A percentile compares a stretch with the other conserved stretches of the same genome.
Conservation (phyloP, 2,888 invertebrate species). For the Diadromus collaris region DNA sequence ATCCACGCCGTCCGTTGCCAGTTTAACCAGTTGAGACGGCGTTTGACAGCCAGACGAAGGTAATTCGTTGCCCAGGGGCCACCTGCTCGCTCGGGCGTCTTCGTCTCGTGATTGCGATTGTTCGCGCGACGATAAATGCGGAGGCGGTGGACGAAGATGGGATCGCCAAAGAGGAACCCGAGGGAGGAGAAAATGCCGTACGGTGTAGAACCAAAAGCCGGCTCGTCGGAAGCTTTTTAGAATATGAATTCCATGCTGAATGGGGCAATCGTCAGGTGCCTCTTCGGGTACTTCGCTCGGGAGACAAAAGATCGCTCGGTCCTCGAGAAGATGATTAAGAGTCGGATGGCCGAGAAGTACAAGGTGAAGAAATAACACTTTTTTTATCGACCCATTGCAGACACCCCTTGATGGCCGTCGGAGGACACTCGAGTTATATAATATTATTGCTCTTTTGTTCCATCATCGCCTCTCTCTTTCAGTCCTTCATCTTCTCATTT, state of each 20-base stretch:
- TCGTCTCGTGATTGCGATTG: conserved; percentile 16
- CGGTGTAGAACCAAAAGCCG: conserved; percentile 12
- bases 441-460: conserved; percentile 41
- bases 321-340: not conserved
- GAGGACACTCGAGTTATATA: conserved; percentile 24
- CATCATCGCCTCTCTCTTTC: conserved; percentile 32
- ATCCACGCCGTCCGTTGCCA: not conserved
- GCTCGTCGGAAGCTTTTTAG: not conserved
- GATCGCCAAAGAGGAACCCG: too few species aligned
- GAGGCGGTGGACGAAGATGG: not conserved
- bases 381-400: conserved; percentile 45
- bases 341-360: not conserved
- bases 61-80: conserved; percentile 19
- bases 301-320: not conserved
- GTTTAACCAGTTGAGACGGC: conserved; percentile 29
- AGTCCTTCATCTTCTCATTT: conserved; percentile 20
- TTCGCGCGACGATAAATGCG: conserved; percentile 18
- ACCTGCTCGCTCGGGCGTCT: not conserved
- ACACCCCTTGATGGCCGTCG: not conserved
- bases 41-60: conserved; percentile 20
- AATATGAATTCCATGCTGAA: not conserved
- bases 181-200: not conserved
- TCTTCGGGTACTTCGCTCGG: not conserved
- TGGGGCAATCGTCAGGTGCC: not conserved
- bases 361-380: conserved; percentile 75